phyloP scores from a whole-genome alignment of 92 coral and sea anemone species.

The Pocillopora grandis region DNA sequence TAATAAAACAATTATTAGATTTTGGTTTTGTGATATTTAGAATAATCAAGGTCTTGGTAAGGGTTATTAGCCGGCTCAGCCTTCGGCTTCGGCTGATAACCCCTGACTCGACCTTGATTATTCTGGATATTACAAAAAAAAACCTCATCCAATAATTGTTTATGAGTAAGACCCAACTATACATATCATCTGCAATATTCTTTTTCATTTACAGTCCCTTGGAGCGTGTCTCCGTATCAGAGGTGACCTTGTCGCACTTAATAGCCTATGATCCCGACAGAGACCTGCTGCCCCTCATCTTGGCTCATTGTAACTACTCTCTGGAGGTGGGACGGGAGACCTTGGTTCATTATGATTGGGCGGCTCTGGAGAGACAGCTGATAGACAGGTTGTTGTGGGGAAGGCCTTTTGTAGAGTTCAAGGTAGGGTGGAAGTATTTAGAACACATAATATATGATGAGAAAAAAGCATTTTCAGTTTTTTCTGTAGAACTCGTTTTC shows the following conservation, averaged over 20 bases:
- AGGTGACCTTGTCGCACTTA: conserved; percentile 72
- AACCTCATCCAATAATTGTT: no score
- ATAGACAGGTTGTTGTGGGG: conserved; percentile 82
- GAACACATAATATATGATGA: not conserved
- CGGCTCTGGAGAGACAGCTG: conserved; percentile 76
- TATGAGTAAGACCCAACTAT: not conserved
- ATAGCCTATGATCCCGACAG: conserved; percentile 77
- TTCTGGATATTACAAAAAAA: no score
- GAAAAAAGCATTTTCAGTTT: not conserved
- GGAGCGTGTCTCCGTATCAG: conserved; percentile 55
- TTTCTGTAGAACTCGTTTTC: not conserved
- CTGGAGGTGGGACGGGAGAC: conserved; percentile 84
- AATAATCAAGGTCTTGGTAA: no score
- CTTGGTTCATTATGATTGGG: conserved; percentile 80
- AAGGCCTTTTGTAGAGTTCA: conserved; percentile 59
- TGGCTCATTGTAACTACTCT: conserved; percentile 85
- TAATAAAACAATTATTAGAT: no score
- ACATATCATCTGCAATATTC: not conserved
- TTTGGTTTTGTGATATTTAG: no score
- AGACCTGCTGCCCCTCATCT: conserved; percentile 73
- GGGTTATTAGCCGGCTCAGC: no score
- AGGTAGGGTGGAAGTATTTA: conserved; percentile 45
- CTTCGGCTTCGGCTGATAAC: no score
- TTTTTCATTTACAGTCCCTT: conserved; percentile 31
- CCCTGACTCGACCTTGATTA: no score